phyloP scores from a whole-genome alignment of 2,888 invertebrate species.

The Scaptomyza caliginosa region DNA sequence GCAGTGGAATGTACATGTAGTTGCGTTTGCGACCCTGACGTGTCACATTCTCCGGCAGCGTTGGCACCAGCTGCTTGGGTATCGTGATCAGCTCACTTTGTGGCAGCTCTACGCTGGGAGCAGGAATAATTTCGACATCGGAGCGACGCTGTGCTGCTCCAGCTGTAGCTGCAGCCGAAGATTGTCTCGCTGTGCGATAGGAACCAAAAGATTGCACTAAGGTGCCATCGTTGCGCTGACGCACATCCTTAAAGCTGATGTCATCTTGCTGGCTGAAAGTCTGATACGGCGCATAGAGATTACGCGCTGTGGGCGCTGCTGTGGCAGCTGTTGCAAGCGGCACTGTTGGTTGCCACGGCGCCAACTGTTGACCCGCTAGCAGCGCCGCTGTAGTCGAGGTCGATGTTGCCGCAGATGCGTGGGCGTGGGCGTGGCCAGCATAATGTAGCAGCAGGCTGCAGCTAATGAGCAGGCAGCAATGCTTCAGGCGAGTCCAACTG shows the following conservation, averaged over 20 bases:
- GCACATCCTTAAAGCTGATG: slow-evolving; percentile 80
- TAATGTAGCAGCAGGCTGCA: slow-evolving; percentile 35
- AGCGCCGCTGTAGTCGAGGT: slow-evolving; percentile 57
- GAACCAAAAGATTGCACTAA: slow-evolving; percentile 82
- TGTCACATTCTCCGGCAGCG: slow-evolving; percentile 71
- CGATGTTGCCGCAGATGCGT: slow-evolving; percentile 34
- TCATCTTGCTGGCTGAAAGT: slow-evolving; percentile 82
- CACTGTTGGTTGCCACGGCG: slow-evolving; percentile 69
- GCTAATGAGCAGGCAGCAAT: slow-evolving; percentile 41
- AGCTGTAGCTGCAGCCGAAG: slow-evolving; percentile 16
- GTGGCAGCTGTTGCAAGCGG: slow-evolving; percentile 39
- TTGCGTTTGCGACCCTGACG: slow-evolving; percentile 73
- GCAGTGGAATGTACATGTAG: slow-evolving; percentile 82
- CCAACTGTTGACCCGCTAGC: slow-evolving; percentile 59
- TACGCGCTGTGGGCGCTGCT: slow-evolving; percentile 75
- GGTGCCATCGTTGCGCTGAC: slow-evolving; percentile 80
- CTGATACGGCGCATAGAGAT: slow-evolving; percentile 83
- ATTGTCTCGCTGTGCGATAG: slow-evolving; percentile 72
- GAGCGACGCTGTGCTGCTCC: slow-evolving; percentile 72
- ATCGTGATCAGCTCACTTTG: slow-evolving; percentile 75
- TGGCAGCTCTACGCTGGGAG: slow-evolving; percentile 75
- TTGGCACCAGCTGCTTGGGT: slow-evolving; percentile 79
- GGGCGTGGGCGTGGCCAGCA: slow-evolving; percentile 28
- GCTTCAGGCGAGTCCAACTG: slow-evolving; percentile 35
- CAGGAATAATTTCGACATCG: slow-evolving; percentile 74